Base-by-base conservation (phyloP, 2,113 vertebrate species). In the Cephalopholis sonnerati region DNA sequence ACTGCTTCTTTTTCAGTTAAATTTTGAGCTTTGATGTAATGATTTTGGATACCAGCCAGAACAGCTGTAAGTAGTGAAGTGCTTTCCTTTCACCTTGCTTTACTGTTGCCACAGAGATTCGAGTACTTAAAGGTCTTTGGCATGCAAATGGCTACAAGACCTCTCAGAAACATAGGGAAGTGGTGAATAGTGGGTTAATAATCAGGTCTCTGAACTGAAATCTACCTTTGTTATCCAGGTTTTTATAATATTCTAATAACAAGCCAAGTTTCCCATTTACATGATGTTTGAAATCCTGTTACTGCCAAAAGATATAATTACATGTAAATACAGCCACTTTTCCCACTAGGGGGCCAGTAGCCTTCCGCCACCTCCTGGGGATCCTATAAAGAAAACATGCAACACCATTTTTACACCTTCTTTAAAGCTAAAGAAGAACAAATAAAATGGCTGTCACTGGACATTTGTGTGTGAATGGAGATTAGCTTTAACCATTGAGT, bases 391-490 rank as follows among this genome's bases (percentile, higher is more conserved):
- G 57, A 77, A 79, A 87, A 78, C 69, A 36, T 53, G 73, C 44
- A 63, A 32, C 36, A n/a, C 39, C 8, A 16, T 63, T 89, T 86
- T 85, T 69, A 72, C 75, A 83, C 77, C 75, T 84, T 80, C 84
- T 83, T 80, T 50, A 20, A 86, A 81, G 71, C 54, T 57, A 48
- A 1, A 29, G 62, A 24, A 67, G 18, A 65, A 71, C 75, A 69
- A 86, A 84, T 78, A 51, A 88, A 87, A 80, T 48, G 61, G 46
- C 58, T 61, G 44, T 74, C 78, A 70, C 63, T 80, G 53, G 27
- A 55, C 50, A 84, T 92, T 91, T 92, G 91, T 75, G 80, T 85
- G 75, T 91, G 84, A 93, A 91, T 89, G 55, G 81, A 86, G 82
- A 89, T 90, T 82, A 86, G 66, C 67, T 73, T 78, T 69, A 32